Conservation (phyloP, 2,888 invertebrate genomes). For the Lepidonotus clava region DNA sequence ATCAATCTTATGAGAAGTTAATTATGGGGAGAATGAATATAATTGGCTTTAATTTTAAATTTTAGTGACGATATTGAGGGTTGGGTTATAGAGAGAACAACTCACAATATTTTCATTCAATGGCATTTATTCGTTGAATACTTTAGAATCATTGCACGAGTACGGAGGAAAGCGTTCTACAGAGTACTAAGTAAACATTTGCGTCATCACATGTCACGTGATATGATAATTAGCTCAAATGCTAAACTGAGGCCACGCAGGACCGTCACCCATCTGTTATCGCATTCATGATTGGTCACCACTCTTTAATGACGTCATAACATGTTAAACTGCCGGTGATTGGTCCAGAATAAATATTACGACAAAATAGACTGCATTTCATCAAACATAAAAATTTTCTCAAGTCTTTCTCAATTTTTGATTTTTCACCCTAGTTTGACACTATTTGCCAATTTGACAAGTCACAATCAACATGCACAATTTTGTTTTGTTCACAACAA, state of each 20-base stretch:
- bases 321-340: background rate
- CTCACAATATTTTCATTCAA: background rate
- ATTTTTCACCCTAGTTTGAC: conserved; percentile 4
- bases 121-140: conserved; percentile 51
- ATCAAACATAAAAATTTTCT: background rate
- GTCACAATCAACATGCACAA: background rate
- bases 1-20: too few relatives aligned
- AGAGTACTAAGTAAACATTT: conserved; percentile 29
- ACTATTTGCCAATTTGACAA: background rate
- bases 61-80: too few relatives aligned
- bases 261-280: conserved; percentile 18
- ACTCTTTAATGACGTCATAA: background rate
- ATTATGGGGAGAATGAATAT: too few relatives aligned
- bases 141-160: conserved; percentile 52
- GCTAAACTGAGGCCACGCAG: conserved; percentile 17
- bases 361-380: background rate
- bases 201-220: conserved; percentile 47
- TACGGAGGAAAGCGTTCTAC: conserved; percentile 50
- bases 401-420: background rate
- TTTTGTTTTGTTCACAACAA: background rate
- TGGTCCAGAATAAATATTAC: conserved; percentile 27
- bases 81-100: too few relatives aligned
- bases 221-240: conserved; percentile 7
- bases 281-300: conserved; percentile 13
- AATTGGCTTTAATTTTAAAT: too few relatives aligned